Percentiles rank a stretch among this genome's conserved stretches.
These are phyloP conservation scores for Perizoma affinitatum DNA, from an alignment of 2,888 invertebrate species.

Conservation along the genomic window DNA sequence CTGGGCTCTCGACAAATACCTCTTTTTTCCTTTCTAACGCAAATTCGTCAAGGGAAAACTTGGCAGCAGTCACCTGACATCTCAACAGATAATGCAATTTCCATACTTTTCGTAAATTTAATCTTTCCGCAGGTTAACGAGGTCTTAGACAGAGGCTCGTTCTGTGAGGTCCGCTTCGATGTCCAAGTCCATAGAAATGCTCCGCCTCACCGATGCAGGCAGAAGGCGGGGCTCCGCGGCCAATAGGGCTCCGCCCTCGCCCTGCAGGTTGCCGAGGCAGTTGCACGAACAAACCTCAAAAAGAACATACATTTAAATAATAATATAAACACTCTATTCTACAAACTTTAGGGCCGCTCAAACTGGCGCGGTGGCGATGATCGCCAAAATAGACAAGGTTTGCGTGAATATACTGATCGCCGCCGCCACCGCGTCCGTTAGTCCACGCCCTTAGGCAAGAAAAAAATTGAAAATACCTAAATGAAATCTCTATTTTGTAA, in stretches of 20 bases:
- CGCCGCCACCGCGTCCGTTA: too few species aligned
- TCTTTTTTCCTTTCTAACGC: too few species aligned
- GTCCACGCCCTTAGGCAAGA: too few species aligned
- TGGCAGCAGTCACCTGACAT: too few species aligned
- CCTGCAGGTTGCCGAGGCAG: conserved; percentile 79
- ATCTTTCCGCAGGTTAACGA: too few species aligned
- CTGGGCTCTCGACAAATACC: background rate
- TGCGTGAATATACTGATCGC: too few species aligned
- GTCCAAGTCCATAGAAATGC: conserved; percentile 45
- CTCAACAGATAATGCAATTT: too few species aligned
- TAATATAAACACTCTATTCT: background rate
- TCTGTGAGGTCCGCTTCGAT: conserved; percentile 56
- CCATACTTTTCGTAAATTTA: too few species aligned
- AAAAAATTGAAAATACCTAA: too few species aligned
- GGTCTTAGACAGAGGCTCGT: conserved; percentile 63
- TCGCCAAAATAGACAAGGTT: too few species aligned
- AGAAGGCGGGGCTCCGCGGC: conserved; percentile 47
- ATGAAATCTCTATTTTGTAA: too few species aligned
- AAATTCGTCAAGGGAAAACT: too few species aligned
- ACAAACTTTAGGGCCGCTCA: background rate
- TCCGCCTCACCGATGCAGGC: conserved; percentile 42
- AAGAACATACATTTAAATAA: conserved; percentile 15
- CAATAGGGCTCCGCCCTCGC: conserved; percentile 69
- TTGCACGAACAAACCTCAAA: conserved; percentile 78
- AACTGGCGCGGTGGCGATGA: background rate